These are phyloP conservation scores for Phytoseiulus persimilis DNA, from an alignment of 2,888 invertebrate species.

Conservation along the genomic window DNA sequence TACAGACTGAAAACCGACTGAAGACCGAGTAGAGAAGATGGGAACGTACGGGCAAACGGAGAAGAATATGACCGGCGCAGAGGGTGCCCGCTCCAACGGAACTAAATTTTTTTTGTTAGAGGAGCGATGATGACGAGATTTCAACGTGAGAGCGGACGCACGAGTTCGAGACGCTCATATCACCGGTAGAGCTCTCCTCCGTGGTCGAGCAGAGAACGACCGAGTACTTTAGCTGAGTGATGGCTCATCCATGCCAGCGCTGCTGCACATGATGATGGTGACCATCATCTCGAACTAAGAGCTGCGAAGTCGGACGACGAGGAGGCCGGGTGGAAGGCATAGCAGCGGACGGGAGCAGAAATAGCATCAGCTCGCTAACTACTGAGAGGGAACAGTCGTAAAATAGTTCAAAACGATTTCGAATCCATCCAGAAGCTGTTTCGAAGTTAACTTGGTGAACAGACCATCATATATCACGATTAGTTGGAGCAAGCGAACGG, in stretches of 20 bases:
- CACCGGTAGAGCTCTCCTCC: no score
- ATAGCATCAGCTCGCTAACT: background rate
- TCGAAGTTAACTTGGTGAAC: background rate
- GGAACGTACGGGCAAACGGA: background rate
- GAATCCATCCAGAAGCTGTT: background rate
- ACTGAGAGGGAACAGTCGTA: background rate
- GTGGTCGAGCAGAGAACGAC: no score
- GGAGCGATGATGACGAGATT: no score
- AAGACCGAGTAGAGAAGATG: background rate
- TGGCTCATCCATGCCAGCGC: background rate
- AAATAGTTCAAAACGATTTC: background rate
- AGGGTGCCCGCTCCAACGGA: no score
- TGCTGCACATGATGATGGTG: background rate
- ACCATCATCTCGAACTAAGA: background rate
- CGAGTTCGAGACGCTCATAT: no score
- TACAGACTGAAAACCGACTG: background rate
- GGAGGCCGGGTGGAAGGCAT: background rate
- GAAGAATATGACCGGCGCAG: background rate
- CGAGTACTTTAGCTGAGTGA: background rate
- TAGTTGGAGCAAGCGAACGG: background rate
- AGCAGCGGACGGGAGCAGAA: background rate
- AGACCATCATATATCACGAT: conserved; percentile 5
- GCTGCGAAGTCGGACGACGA: background rate
- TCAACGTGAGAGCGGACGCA: no score
- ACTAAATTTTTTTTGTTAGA: no score